Evolutionary conservation across 2,113 vertebrate species (phyloP).

Genomic region (Phalacrocorax brasilianus): DNA sequence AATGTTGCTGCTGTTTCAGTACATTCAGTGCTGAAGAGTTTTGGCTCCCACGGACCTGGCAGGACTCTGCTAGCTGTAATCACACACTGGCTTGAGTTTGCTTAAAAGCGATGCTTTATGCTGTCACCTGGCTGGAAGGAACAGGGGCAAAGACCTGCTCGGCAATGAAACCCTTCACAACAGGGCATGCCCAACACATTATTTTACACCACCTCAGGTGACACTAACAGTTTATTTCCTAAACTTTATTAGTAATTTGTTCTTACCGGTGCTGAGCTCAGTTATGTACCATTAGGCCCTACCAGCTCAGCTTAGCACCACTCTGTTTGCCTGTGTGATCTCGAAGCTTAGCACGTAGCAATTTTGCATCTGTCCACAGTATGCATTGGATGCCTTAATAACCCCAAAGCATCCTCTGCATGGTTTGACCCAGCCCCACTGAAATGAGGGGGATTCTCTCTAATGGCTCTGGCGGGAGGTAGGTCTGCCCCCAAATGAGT

Average conservation of each 20-base stretch:
- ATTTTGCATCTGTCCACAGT: background rate
- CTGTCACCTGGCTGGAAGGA: background rate
- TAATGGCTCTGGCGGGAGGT: background rate
- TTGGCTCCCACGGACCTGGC: background rate
- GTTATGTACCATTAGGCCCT: background rate
- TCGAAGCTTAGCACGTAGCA: background rate
- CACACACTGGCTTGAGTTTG: background rate
- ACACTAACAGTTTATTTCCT: background rate
- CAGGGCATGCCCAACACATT: fast-evolving
- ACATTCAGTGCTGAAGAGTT: background rate
- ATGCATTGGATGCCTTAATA: fast-evolving
- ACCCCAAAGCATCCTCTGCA: background rate
- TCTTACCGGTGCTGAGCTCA: background rate
- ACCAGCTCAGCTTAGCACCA: background rate
- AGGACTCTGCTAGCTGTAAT: background rate
- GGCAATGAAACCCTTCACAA: background rate
- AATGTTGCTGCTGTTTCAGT: background rate
- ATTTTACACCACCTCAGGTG: background rate
- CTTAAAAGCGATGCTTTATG: background rate
- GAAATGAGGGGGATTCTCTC: background rate
- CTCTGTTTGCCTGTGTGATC: background rate
- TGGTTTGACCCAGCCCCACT: no score
- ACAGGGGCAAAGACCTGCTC: background rate
- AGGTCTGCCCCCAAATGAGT: background rate
- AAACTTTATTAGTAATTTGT: background rate